Evolutionary conservation across 64 coral and sea anemone genomes (phyloP).

Genomic region (Trachythela sp.): DNA sequence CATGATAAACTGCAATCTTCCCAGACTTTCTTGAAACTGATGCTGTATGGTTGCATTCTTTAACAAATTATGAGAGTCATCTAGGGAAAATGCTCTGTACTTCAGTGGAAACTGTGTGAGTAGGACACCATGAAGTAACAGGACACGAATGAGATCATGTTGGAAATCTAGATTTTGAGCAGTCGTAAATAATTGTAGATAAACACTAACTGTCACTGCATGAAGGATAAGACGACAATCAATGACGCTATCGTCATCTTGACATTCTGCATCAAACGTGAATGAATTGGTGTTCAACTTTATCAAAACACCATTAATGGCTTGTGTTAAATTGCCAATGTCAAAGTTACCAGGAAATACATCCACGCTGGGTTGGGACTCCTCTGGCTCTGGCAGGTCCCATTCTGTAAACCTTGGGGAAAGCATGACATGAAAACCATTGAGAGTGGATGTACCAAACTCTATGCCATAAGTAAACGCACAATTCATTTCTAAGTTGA

Average conservation of each 20-base stretch:
- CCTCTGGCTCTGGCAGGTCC: neutral
- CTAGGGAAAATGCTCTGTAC: constrained; percentile 37
- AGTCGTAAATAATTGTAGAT: neutral
- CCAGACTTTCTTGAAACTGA: neutral
- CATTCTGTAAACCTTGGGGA: neutral
- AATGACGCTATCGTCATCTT: neutral
- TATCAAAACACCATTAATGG: neutral
- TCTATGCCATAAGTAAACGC: constrained; percentile 61
- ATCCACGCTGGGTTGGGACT: neutral
- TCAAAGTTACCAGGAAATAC: too few relatives aligned
- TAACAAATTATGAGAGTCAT: neutral
- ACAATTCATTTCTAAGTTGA: constrained; percentile 54
- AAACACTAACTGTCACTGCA: neutral
- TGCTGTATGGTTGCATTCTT: neutral
- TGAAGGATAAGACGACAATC: neutral
- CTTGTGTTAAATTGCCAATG: neutral
- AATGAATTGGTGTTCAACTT: neutral
- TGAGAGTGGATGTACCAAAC: constrained; percentile 43
- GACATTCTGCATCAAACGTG: neutral
- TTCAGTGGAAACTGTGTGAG: constrained; percentile 29
- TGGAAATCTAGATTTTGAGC: neutral
- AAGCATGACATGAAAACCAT: constrained; percentile 41
- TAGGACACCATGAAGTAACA: constrained; percentile 36
- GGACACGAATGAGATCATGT: constrained; percentile 21
- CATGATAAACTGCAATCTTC: neutral